Percentiles rank a stretch among this genome's conserved stretches.
phyloP scores from a whole-genome alignment of 2,888 invertebrate species.

The Ornithoptera priamus region DNA sequence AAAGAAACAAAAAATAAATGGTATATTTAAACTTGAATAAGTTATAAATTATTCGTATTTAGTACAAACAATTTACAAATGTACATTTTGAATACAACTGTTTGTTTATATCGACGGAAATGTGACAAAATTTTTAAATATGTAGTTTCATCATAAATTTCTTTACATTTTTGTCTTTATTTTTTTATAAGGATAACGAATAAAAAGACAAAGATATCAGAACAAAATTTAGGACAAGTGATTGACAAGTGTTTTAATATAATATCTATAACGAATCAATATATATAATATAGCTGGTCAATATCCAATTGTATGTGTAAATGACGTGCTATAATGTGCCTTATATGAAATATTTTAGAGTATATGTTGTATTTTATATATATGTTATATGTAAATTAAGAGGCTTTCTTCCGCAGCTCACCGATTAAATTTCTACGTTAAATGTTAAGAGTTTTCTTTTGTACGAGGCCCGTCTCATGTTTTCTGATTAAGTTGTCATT shows the following conservation, averaged over 20 bases:
- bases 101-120: neutral
- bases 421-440: constrained; percentile 45
- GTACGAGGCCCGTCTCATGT: constrained; percentile 38
- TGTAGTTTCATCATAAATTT: neutral
- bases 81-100: no score
- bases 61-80: no score
- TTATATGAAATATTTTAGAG: constrained; percentile 4
- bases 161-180: neutral
- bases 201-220: neutral
- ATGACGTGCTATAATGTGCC: constrained; percentile 11
- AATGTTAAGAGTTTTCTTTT: constrained; percentile 40
- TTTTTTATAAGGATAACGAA: neutral
- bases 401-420: constrained; percentile 54
- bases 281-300: neutral
- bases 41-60: no score
- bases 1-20: no score
- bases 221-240: neutral
- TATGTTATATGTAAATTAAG: constrained; percentile 36
- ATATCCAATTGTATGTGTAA: neutral
- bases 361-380: constrained; percentile 23
- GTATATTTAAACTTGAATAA: no score
- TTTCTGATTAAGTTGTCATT: constrained; percentile 44
- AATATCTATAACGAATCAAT: neutral
- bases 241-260: neutral
- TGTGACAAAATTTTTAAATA: neutral